Conservation (phyloP, 1,140 invertebrate species). For the Aphaenogaster rudis region DNA sequence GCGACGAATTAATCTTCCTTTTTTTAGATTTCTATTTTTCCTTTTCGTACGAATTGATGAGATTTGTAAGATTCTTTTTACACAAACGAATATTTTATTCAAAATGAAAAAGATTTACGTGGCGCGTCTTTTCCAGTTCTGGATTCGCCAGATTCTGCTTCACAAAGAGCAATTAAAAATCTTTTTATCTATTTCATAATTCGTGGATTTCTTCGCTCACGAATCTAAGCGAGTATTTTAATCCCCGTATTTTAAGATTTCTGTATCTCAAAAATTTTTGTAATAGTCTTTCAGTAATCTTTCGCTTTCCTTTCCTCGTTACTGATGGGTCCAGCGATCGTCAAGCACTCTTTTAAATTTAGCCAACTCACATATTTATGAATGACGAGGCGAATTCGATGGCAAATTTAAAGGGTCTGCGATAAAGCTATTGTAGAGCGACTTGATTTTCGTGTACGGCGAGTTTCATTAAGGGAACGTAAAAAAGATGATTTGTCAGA, state of each 20-base stretch:
- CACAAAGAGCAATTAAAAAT: conserved; percentile 19
- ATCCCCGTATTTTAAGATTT: conserved; percentile 71
- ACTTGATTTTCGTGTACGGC: conserved; percentile 12
- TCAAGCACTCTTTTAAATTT: conserved; percentile 68
- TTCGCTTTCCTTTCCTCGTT: background rate
- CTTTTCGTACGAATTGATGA: background rate
- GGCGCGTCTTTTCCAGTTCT: background rate
- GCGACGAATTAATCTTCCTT: background rate
- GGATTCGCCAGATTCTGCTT: background rate
- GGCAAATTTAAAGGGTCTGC: conserved; percentile 65
- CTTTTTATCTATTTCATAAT: conserved; percentile 10
- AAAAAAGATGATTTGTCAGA: conserved; percentile 39
- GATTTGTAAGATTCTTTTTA: background rate
- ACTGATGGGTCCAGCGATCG: too few relatives aligned
- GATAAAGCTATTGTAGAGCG: conserved; percentile 32
- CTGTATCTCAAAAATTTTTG: conserved; percentile 75
- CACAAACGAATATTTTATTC: background rate
- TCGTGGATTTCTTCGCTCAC: background rate
- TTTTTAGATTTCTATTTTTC: background rate
- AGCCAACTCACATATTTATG: conserved; percentile 58
- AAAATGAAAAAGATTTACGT: background rate
- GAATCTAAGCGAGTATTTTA: conserved; percentile 32
- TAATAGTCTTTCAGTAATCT: conserved; percentile 17
- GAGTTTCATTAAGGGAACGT: conserved; percentile 30
- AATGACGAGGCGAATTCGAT: conserved; percentile 54